Conservation (phyloP, 2,797 vertebrate species). For the Euthynnus affinis region DNA sequence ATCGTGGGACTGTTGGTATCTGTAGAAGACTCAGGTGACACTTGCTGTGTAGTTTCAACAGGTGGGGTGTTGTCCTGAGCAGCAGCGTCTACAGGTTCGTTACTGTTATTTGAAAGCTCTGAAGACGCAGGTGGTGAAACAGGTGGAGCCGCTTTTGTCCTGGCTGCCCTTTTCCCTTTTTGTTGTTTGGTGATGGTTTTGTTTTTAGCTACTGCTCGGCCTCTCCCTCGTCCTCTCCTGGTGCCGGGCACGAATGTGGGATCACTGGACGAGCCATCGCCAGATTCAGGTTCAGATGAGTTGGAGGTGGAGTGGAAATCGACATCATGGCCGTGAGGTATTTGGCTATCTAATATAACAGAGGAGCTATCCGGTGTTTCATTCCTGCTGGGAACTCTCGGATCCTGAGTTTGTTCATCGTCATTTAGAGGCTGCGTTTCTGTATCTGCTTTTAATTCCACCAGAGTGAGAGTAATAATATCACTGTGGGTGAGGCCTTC, state of each 20-base stretch:
- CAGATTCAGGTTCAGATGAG: not conserved
- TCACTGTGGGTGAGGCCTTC: constrained; percentile 81
- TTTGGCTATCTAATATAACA: not conserved
- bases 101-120: not conserved
- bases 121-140: not conserved
- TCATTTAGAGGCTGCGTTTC: constrained; percentile 47
- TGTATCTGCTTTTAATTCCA: constrained; percentile 75
- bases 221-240: not conserved
- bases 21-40: constrained; percentile 21
- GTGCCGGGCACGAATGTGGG: constrained; percentile 34
- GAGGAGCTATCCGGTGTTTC: constrained; percentile 49
- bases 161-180: constrained; percentile 4
- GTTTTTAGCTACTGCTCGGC: not conserved
- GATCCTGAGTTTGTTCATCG: not conserved
- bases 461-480: constrained; percentile 86
- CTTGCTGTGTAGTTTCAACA: not conserved
- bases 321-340: not conserved
- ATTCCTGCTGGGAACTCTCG: not conserved
- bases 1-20: not conserved
- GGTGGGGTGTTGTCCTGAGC: not conserved
- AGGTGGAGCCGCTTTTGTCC: not conserved
- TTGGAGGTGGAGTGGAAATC: not conserved
- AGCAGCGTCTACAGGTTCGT: not conserved
- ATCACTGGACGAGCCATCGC: constrained; percentile 6
- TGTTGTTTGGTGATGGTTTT: not conserved